Percentiles rank a stretch among this genome's conserved stretches.
Conservation (phyloP, 2,113 vertebrate genomes). For the Chlorocebus sabaeus region DNA sequence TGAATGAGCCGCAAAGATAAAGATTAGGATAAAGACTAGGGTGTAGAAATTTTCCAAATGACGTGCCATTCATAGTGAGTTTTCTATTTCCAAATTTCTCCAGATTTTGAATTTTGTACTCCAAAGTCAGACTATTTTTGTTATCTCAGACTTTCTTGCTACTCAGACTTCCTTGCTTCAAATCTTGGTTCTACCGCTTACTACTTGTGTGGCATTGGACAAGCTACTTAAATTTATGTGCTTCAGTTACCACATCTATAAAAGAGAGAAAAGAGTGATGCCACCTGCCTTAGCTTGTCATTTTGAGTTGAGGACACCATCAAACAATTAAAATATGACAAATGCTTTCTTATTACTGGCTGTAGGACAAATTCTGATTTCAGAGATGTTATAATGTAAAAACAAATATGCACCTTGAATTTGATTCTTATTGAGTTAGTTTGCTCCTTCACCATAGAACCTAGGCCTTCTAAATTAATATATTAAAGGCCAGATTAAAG, state of each 20-base stretch:
- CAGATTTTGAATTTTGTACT: background rate
- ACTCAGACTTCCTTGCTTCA: background rate
- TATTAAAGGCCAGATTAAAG: background rate
- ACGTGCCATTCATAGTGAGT: background rate
- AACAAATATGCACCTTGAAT: background rate
- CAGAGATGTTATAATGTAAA: background rate
- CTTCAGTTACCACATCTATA: background rate
- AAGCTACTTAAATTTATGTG: no score
- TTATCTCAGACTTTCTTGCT: background rate
- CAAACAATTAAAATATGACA: slow-evolving; percentile 1
- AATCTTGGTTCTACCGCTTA: background rate
- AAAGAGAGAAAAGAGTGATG: background rate
- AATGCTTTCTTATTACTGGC: background rate
- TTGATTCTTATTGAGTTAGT: background rate
- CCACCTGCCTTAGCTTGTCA: background rate
- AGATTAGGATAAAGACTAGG: background rate
- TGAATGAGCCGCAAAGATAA: background rate
- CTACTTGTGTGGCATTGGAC: background rate
- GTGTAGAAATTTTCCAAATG: background rate
- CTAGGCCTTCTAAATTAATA: background rate
- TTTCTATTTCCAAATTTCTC: background rate
- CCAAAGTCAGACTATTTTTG: background rate
- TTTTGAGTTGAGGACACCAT: background rate
- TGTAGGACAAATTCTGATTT: background rate
- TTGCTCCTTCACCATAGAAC: background rate